phyloP scores from a whole-genome alignment of 2,113 vertebrate species.

The human region GRCh38 chr11:126606001-126606500 shows the following conservation, averaged over 20 bases:
- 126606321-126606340: background rate
- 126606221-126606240: background rate
- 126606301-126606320: background rate
- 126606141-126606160: no score
- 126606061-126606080: background rate
- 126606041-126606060: background rate
- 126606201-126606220: background rate
- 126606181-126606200: background rate
- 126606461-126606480: no score
- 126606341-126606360: background rate
- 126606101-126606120: background rate
- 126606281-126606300: background rate
- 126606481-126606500: background rate
- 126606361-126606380: background rate
- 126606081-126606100: background rate
- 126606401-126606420: background rate
- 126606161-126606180: background rate
- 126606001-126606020: background rate
- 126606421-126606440: background rate
- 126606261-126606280: background rate
- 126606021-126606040: no score
- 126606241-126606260: background rate
- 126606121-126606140: background rate
- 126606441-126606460: background rate
- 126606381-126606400: background rate